Percentiles rank a stretch among this genome's conserved stretches.
phyloP scores from a whole-genome alignment of 2,888 invertebrate species.

The Macaria liturata region DNA sequence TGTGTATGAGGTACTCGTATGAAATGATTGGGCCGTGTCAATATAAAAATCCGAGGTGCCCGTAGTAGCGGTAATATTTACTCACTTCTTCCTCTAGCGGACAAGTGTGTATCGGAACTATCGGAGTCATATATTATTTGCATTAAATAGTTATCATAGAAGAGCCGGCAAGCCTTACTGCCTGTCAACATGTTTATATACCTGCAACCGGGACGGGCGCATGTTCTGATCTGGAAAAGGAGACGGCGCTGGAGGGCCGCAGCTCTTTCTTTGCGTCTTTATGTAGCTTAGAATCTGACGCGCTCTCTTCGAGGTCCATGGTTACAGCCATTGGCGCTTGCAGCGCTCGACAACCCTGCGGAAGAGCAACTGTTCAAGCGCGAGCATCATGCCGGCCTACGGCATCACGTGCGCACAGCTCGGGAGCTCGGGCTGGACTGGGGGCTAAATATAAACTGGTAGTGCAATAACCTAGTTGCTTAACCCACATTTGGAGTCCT shows the following conservation, averaged over 20 bases:
- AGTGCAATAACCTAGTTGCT: constrained; percentile 82
- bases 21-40: too few relatives aligned
- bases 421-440: constrained; percentile 58
- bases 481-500: constrained; percentile 77
- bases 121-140: constrained; percentile 21
- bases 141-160: constrained; percentile 19
- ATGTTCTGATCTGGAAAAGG: constrained; percentile 73
- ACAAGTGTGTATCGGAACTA: constrained; percentile 16
- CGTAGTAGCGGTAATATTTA: constrained; percentile 7
- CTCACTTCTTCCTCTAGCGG: constrained; percentile 21
- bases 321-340: constrained; percentile 71
- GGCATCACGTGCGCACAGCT: constrained; percentile 53
- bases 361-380: constrained; percentile 46
- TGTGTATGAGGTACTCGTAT: too few relatives aligned
- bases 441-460: constrained; percentile 59
- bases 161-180: constrained; percentile 18
- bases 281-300: constrained; percentile 75
- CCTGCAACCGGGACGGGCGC: constrained; percentile 59
- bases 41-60: constrained; percentile 8
- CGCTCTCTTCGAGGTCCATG: constrained; percentile 76
- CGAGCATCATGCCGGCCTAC: constrained; percentile 42
- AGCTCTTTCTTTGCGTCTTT: constrained; percentile 72
- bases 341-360: constrained; percentile 55
- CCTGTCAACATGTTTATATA: constrained; percentile 22
- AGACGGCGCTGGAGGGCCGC: constrained; percentile 71